Conservation (phyloP, 2,888 invertebrate species). For the Carpatolechia fugitivella region DNA sequence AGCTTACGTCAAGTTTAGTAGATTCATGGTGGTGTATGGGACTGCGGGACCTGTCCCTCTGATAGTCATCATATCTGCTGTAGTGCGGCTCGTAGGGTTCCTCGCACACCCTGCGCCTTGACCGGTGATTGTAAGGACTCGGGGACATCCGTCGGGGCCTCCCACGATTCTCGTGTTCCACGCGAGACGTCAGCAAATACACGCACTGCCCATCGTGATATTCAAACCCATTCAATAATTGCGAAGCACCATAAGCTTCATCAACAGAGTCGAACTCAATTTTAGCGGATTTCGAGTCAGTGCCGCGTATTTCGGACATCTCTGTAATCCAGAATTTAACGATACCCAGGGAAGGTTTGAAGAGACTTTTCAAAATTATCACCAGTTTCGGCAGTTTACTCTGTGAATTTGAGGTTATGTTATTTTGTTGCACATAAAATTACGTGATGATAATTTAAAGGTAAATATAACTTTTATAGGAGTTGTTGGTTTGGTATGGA, state of each 20-base stretch:
- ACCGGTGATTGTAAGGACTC: background rate
- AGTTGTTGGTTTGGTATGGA: too few species aligned
- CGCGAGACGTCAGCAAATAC: background rate
- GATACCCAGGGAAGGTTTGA: background rate
- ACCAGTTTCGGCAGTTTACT: background rate
- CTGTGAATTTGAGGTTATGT: constrained; percentile 11
- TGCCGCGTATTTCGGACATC: constrained; percentile 4
- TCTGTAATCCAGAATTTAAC: constrained; percentile 9
- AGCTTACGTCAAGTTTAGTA: constrained; percentile 27
- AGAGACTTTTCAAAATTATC: background rate
- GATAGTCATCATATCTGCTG: background rate
- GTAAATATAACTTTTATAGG: too few species aligned
- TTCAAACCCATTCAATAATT: background rate
- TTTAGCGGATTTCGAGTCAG: background rate
- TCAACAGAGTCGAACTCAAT: background rate
- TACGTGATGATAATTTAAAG: too few species aligned
- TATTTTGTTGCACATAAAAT: too few species aligned
- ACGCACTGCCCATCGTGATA: background rate
- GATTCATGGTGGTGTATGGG: background rate
- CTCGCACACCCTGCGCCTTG: background rate
- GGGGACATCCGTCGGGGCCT: background rate
- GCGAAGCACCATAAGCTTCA: background rate
- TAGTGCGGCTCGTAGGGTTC: background rate
- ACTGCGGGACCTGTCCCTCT: background rate
- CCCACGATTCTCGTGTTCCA: background rate